A percentile compares a stretch with the other conserved stretches of the same genome.
Conservation (phyloP, 1,140 invertebrate genomes). For the Dinoponera quadriceps region DNA sequence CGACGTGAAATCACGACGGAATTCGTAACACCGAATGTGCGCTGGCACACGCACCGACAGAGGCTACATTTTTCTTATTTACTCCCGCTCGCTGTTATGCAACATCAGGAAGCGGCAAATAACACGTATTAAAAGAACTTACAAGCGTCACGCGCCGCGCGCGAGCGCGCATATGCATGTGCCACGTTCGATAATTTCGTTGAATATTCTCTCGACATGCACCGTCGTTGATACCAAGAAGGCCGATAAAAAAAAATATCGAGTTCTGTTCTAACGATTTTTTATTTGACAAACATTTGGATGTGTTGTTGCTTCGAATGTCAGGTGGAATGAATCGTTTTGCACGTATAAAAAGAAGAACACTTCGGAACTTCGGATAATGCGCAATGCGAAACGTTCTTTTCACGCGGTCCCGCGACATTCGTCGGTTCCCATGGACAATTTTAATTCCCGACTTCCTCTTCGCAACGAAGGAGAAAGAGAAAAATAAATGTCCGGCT, state of each 20-base stretch:
- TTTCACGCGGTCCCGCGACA: neutral
- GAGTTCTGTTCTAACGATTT: neutral
- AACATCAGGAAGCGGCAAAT: slow-evolving; percentile 44
- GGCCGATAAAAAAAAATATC: neutral
- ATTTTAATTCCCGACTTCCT: slow-evolving; percentile 19
- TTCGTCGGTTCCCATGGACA: slow-evolving; percentile 1
- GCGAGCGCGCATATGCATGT: neutral
- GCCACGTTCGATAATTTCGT: neutral
- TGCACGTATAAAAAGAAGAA: too few relatives aligned
- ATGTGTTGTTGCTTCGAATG: too few relatives aligned
- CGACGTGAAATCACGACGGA: slow-evolving; percentile 20
- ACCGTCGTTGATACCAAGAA: neutral
- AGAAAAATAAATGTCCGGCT: neutral
- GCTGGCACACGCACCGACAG: slow-evolving; percentile 4
- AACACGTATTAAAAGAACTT: slow-evolving; percentile 15
- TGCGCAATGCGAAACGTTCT: neutral
- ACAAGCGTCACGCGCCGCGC: neutral
- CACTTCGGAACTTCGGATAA: neutral
- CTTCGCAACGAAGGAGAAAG: slow-evolving; percentile 14
- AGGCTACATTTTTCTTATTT: slow-evolving; percentile 45
- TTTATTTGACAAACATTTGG: neutral
- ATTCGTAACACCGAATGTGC: slow-evolving; percentile 13
- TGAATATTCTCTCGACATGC: neutral
- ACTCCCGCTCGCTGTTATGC: slow-evolving; percentile 37
- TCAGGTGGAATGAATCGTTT: too few relatives aligned